phyloP scores from a whole-genome alignment of 1,140 invertebrate genomes.

The Agrilus planipennis region DNA sequence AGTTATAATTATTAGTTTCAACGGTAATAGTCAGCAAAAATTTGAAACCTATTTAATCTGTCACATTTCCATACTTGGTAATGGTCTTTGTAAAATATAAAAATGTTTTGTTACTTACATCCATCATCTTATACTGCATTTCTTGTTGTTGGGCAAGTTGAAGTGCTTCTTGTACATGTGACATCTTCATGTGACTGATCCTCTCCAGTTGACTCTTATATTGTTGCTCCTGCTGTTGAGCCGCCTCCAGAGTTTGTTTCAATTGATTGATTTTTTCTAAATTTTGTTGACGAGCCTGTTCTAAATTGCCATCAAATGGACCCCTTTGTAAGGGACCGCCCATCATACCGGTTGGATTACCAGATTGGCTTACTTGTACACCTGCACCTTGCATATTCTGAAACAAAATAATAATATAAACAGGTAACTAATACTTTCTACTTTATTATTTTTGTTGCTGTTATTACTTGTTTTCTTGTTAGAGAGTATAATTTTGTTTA shows the following conservation, averaged over 20 bases:
- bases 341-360: constrained; percentile 31
- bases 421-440: too few species aligned
- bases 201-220: constrained; percentile 62
- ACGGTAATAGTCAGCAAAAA: too few species aligned
- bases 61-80: too few species aligned
- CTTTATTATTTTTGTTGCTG: too few species aligned
- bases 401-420: too few species aligned
- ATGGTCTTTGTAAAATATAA: too few species aligned
- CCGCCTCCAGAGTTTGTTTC: constrained; percentile 58
- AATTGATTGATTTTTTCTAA: constrained; percentile 52
- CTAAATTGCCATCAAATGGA: constrained; percentile 40
- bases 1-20: too few species aligned
- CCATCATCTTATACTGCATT: constrained; percentile 59
- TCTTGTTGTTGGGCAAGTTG: constrained; percentile 69
- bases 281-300: constrained; percentile 55
- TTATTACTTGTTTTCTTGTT: too few species aligned
- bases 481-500: too few species aligned
- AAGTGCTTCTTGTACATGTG: constrained; percentile 56
- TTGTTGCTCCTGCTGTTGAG: constrained; percentile 62
- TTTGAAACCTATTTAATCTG: too few species aligned
- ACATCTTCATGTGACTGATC: constrained; percentile 47
- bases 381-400: constrained; percentile 5
- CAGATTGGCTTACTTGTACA: constrained; percentile 8
- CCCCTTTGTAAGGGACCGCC: constrained; percentile 34
- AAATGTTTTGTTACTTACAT: constrained; percentile 43